Percentiles rank a stretch among this genome's conserved stretches.
Conservation (phyloP, 2,797 vertebrate species). For the Enteromius viviparus region DNA sequence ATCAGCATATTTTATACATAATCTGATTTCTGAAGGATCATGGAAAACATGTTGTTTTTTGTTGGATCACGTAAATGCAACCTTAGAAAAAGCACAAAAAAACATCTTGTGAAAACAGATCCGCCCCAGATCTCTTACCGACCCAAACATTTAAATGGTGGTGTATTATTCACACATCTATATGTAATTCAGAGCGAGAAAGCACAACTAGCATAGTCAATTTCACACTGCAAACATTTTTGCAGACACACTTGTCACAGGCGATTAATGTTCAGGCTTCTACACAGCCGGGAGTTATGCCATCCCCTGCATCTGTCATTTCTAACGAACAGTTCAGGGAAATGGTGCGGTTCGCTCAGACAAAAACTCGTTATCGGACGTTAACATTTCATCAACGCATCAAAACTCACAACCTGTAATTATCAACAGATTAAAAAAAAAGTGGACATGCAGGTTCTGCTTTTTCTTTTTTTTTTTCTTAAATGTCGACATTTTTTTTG, state of each 20-base stretch:
- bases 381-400: not conserved
- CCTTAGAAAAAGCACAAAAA: not conserved
- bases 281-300: slow-evolving; percentile 27
- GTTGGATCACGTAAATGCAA: not conserved
- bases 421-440: not conserved
- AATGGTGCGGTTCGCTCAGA: not conserved
- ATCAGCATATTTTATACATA: not conserved
- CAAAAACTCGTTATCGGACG: not conserved
- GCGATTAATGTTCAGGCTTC: slow-evolving; percentile 34
- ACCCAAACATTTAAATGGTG: not conserved
- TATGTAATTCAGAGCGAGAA: not conserved
- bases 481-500: slow-evolving; percentile 13
- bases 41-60: not conserved
- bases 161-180: not conserved
- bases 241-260: slow-evolving; percentile 12
- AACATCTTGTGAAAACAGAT: not conserved
- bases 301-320: slow-evolving; percentile 31
- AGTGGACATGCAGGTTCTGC: slow-evolving; percentile 24
- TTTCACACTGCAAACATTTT: not conserved
- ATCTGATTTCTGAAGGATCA: not conserved
- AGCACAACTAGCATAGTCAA: slow-evolving; percentile 18
- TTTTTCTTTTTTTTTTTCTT: slow-evolving; percentile 7
- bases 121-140: not conserved
- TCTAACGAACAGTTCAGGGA: slow-evolving; percentile 30
- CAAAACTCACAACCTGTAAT: slow-evolving; percentile 14